A percentile compares a stretch with the other conserved stretches of the same genome.
Conservation (phyloP, 2,888 invertebrate species). For the Parthenolecanium corni region DNA sequence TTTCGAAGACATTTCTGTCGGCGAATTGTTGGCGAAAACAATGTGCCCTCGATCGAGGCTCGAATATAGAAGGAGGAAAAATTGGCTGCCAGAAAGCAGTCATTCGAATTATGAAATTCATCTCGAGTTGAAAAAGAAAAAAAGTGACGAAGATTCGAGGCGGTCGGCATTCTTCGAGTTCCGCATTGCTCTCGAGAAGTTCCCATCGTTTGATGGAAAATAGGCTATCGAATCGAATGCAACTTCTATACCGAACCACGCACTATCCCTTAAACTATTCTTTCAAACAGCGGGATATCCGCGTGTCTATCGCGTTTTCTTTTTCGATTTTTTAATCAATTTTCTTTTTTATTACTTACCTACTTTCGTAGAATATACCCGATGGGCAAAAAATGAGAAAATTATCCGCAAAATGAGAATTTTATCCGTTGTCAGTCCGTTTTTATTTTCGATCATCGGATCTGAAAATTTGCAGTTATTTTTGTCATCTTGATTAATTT, state of each 20-base stretch:
- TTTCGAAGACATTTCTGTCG: slow-evolving; percentile 20
- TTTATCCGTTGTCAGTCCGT: no score
- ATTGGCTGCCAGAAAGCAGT: slow-evolving; percentile 6
- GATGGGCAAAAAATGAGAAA: no score
- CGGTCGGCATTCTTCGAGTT: slow-evolving; percentile 27
- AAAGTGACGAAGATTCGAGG: slow-evolving; percentile 27
- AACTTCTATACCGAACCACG: background rate
- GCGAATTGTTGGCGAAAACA: slow-evolving; percentile 27
- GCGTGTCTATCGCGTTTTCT: background rate
- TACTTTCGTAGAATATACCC: no score
- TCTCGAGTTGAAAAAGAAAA: slow-evolving; percentile 16
- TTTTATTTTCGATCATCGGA: no score
- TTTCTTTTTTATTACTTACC: background rate
- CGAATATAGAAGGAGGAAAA: slow-evolving; percentile 8
- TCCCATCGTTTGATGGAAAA: slow-evolving; percentile 21
- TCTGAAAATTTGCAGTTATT: no score
- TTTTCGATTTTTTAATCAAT: background rate
- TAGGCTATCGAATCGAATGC: background rate
- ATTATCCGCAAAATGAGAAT: no score
- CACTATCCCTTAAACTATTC: slow-evolving; percentile 5
- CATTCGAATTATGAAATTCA: slow-evolving; percentile 26
- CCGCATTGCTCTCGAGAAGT: slow-evolving; percentile 24
- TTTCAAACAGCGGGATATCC: slow-evolving; percentile 5
- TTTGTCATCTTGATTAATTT: no score
- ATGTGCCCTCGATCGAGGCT: slow-evolving; percentile 7